Percentiles rank a stretch among this genome's conserved stretches.
These are phyloP conservation scores for Camelus bactrianus DNA, from an alignment of 2,113 vertebrate species.

Conservation along the genomic window DNA sequence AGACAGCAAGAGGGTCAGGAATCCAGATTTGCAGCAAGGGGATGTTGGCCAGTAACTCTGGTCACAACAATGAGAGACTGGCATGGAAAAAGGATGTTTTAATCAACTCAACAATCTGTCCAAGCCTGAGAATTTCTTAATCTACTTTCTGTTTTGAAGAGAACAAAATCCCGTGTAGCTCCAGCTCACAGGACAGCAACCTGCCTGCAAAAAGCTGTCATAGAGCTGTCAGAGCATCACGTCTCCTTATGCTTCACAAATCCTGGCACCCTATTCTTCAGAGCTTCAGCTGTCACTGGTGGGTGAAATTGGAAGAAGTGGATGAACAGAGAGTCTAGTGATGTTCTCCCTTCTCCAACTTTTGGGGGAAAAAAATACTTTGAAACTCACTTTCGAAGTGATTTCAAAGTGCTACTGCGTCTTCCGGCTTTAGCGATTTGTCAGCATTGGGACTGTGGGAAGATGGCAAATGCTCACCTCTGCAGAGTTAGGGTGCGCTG, in stretches of 20 bases:
- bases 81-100: background rate
- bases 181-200: background rate
- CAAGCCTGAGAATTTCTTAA: background rate
- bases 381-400: background rate
- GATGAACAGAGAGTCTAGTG: background rate
- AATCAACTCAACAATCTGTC: background rate
- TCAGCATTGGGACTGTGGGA: background rate
- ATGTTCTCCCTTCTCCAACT: background rate
- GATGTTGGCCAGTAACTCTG: background rate
- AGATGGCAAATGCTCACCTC: background rate
- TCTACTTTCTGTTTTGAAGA: background rate
- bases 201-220: background rate
- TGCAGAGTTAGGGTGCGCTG: background rate
- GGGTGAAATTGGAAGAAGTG: slow-evolving; percentile 9
- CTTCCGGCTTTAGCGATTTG: background rate
- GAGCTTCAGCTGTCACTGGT: background rate
- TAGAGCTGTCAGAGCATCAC: background rate
- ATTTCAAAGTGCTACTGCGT: background rate
- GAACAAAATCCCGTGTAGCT: background rate
- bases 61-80: background rate
- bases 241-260: background rate
- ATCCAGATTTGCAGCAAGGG: background rate
- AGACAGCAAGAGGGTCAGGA: background rate
- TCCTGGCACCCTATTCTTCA: background rate
- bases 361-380: background rate